Percentiles rank a stretch among this genome's conserved stretches.
Conservation (phyloP, 2,888 invertebrate genomes). For the Drosophila affinis region DNA sequence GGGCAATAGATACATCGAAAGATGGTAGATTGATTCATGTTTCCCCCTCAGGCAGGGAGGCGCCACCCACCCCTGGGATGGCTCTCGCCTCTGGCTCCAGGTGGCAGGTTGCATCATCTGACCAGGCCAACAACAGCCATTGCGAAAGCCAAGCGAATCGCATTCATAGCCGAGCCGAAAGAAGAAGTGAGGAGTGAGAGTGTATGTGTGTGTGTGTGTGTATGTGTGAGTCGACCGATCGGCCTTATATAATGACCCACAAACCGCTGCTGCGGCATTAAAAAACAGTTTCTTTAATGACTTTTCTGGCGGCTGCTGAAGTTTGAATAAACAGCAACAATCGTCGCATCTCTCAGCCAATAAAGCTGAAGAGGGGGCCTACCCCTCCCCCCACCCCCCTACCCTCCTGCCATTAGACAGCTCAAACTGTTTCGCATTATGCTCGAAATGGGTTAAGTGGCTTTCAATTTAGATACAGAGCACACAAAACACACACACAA, state of each 20-base stretch:
- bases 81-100: no score
- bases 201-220: constrained; percentile 35
- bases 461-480: constrained; percentile 62
- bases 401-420: constrained; percentile 39
- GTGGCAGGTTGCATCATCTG: constrained; percentile 28
- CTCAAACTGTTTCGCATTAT: constrained; percentile 69
- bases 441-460: constrained; percentile 74
- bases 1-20: no score
- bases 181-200: not conserved
- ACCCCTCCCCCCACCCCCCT: not conserved
- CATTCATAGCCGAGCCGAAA: not conserved
- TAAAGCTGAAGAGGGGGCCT: constrained; percentile 33
- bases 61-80: not conserved
- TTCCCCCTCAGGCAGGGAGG: not conserved
- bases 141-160: constrained; percentile 67
- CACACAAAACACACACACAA: constrained; percentile 1
- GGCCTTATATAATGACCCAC: constrained; percentile 66
- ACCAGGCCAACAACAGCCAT: constrained; percentile 26
- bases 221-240: constrained; percentile 53
- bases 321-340: not conserved
- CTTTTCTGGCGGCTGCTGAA: constrained; percentile 39
- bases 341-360: constrained; percentile 37
- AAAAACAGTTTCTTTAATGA: constrained; percentile 67
- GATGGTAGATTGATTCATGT: no score
- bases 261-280: constrained; percentile 37